Percentiles rank a stretch among this genome's conserved stretches.
phyloP scores from a whole-genome alignment of 2,113 vertebrate genomes.

The Thoracochromis brauschi region DNA sequence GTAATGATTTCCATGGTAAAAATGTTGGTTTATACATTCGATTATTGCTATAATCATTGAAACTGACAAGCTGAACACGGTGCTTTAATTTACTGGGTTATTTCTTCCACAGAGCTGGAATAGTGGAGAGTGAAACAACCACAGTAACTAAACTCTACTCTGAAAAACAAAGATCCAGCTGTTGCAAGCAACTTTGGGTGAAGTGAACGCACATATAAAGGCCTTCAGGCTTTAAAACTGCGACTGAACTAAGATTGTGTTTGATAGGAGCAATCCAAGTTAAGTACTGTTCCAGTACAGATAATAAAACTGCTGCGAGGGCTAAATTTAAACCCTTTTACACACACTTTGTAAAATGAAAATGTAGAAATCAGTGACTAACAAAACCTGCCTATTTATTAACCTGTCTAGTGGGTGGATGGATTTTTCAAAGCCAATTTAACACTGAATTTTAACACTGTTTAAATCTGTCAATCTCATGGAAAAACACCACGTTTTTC shows the following conservation, averaged over 20 bases:
- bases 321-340: neutral
- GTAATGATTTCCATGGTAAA: neutral
- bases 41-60: neutral
- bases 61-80: neutral
- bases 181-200: neutral
- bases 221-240: neutral
- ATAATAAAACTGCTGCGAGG: neutral
- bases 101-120: neutral
- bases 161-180: neutral
- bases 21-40: neutral
- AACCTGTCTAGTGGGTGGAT: neutral
- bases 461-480: neutral
- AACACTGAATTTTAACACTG: neutral
- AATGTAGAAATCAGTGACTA: neutral
- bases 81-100: neutral
- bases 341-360: neutral
- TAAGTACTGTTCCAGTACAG: neutral
- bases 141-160: neutral
- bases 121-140: neutral
- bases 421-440: neutral
- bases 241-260: neutral
- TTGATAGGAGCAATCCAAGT: neutral
- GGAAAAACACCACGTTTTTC: rapidly evolving
- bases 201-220: neutral
- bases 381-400: neutral